Evolutionary conservation across 2,888 invertebrate genomes (phyloP).

Genomic region (Nephrotoma guestfalica): DNA sequence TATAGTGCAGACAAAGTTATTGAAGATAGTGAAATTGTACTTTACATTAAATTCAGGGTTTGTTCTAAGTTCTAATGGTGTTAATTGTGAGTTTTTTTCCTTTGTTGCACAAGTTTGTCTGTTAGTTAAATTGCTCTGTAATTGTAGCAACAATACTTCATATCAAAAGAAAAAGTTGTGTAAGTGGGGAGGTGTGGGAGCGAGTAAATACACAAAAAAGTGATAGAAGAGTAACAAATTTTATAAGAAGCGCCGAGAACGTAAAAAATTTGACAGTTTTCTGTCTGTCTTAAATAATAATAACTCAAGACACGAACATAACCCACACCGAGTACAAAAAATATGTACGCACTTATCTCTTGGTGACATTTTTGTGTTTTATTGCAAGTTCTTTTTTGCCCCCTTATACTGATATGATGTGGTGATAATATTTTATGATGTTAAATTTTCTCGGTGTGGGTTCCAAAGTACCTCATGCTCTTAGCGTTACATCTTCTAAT

Average conservation of each 20-base stretch:
- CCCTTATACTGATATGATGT: not conserved
- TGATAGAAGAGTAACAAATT: not conserved
- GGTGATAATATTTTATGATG: not conserved
- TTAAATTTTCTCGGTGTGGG: not conserved
- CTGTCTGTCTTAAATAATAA: not conserved
- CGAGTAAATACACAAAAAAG: not conserved
- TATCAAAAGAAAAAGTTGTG: not conserved
- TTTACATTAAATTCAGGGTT: too few relatives aligned
- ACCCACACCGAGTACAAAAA: not conserved
- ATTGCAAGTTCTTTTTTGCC: not conserved
- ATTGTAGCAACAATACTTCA: not conserved
- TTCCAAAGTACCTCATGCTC: not conserved
- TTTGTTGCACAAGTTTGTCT: too few relatives aligned
- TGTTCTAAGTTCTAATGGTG: too few relatives aligned
- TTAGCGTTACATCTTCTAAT: not conserved
- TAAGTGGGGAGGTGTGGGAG: not conserved
- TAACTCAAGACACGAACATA: not conserved
- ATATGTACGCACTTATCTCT: not conserved
- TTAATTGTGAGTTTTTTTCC: too few relatives aligned
- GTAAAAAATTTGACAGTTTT: not conserved
- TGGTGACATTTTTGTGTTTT: not conserved
- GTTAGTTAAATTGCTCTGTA: too few relatives aligned
- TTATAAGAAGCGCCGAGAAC: not conserved
- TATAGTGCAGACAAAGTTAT: too few relatives aligned
- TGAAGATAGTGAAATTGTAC: too few relatives aligned